Conservation (phyloP, 2,797 vertebrate genomes). For the Simalia tracyae region DNA sequence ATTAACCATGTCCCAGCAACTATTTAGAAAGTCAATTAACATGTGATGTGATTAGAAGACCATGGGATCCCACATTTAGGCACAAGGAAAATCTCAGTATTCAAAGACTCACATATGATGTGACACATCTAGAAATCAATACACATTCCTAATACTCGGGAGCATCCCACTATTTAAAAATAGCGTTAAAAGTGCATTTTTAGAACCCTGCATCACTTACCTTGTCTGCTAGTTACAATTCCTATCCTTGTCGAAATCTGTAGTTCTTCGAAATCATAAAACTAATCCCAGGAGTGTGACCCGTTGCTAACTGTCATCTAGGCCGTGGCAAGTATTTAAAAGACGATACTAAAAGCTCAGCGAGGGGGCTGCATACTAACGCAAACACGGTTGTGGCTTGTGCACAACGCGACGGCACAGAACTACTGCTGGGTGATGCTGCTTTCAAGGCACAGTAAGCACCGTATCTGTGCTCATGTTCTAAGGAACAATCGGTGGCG, state of each 20-base stretch:
- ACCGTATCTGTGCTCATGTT: background rate
- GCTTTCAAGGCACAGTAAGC: background rate
- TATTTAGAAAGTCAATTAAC: background rate
- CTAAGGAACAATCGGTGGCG: background rate
- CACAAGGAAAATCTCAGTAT: background rate
- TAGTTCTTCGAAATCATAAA: constrained; percentile 2
- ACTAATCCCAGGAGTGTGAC: background rate
- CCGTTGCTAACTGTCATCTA: background rate
- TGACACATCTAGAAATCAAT: background rate
- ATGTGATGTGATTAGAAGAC: background rate
- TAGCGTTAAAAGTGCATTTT: background rate
- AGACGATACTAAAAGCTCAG: background rate
- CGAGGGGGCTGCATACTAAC: background rate
- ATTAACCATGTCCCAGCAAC: background rate
- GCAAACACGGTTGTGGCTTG: background rate
- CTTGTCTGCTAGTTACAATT: constrained; percentile 32
- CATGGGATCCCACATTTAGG: no score
- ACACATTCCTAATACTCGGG: background rate
- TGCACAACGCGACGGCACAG: background rate
- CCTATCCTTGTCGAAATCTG: background rate
- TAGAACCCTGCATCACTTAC: constrained; percentile 26
- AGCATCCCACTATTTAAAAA: background rate
- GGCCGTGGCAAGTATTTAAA: background rate
- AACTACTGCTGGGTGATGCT: no score
- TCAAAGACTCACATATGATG: background rate